These are phyloP conservation scores for Stenchaetothrips biformis DNA, from an alignment of 2,888 invertebrate genomes.

Conservation along the genomic window DNA sequence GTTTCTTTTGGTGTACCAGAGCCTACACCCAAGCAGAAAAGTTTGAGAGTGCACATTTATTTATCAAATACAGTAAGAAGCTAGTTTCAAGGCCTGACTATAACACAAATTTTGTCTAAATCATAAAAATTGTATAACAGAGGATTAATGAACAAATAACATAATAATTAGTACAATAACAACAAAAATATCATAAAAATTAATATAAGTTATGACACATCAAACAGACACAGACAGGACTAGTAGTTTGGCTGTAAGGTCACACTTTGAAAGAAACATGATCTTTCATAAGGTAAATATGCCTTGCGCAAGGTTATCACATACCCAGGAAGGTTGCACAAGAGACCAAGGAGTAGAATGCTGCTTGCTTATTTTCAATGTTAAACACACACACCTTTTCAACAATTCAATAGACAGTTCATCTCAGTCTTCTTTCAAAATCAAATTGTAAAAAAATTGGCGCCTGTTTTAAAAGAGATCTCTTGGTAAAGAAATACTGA, in stretches of 20 bases:
- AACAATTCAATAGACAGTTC: neutral
- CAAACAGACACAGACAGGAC: slow-evolving; percentile 14
- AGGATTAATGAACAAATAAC: neutral
- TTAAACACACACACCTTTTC: neutral
- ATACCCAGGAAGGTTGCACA: neutral
- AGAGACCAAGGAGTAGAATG: neutral
- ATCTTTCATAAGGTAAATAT: neutral
- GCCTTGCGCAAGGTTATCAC: neutral
- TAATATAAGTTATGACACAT: slow-evolving; percentile 18
- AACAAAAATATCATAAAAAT: neutral
- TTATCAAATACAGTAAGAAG: too few species aligned
- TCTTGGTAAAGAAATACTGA: neutral
- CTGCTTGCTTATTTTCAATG: neutral
- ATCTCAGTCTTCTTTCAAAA: neutral
- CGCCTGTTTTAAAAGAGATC: neutral
- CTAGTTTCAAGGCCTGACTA: neutral
- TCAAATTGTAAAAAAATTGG: neutral
- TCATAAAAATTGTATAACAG: neutral
- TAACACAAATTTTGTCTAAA: neutral
- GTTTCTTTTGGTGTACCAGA: neutral
- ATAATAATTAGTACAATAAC: slow-evolving; percentile 6
- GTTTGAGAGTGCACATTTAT: too few species aligned
- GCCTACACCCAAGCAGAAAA: too few species aligned
- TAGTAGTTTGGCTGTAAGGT: neutral
- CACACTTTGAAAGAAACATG: neutral